These are phyloP conservation scores for Ephialtes manifestator DNA, from an alignment of 2,888 invertebrate genomes.

Conservation along the genomic window DNA sequence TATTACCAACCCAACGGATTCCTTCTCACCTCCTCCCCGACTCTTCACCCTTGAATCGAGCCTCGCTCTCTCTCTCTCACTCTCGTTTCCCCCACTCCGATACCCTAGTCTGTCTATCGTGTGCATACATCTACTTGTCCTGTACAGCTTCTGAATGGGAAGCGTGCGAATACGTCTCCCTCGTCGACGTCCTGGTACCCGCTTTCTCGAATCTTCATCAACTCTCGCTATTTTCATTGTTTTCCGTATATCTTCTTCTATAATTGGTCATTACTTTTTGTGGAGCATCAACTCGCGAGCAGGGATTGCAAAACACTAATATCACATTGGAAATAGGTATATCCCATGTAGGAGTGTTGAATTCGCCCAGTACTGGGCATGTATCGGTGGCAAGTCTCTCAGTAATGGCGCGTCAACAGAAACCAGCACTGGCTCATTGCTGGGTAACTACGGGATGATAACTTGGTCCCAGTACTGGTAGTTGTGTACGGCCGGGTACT, in stretches of 20 bases:
- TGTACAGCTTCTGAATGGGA: constrained; percentile 62
- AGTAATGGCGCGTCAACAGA: too few relatives aligned
- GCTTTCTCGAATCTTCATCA: constrained; percentile 68
- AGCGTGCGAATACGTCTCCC: constrained; percentile 58
- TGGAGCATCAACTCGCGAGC: not conserved
- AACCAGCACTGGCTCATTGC: too few relatives aligned
- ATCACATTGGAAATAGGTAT: not conserved
- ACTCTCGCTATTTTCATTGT: constrained; percentile 57
- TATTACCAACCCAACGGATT: constrained; percentile 73
- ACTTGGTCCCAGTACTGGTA: too few relatives aligned
- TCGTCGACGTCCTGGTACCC: constrained; percentile 26
- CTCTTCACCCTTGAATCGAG: constrained; percentile 57
- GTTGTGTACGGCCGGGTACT: too few relatives aligned
- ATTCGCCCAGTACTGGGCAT: too few relatives aligned
- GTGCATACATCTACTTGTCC: constrained; percentile 52
- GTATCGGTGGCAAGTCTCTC: too few relatives aligned
- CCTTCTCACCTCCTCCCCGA: constrained; percentile 69
- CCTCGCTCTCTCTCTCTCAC: constrained; percentile 31
- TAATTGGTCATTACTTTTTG: constrained; percentile 19
- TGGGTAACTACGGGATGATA: too few relatives aligned
- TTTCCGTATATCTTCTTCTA: not conserved
- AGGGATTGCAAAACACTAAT: not conserved
- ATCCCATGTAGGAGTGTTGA: too few relatives aligned
- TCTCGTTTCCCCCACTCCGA: constrained; percentile 23
- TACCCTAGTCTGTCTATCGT: constrained; percentile 51